phyloP scores from a whole-genome alignment of 2,888 invertebrate species.

The Noctua janthe region DNA sequence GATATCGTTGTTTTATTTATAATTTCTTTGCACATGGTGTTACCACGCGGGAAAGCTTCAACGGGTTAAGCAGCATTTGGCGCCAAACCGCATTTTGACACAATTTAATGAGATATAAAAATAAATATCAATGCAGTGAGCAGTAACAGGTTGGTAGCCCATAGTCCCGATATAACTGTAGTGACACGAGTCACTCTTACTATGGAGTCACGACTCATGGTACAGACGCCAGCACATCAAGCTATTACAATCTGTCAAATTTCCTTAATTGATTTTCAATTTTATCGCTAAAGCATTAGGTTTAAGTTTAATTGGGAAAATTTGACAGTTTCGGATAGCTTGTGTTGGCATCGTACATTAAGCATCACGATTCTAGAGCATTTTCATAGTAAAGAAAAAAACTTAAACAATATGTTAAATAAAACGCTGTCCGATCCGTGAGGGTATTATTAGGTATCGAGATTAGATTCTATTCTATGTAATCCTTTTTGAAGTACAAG shows the following conservation, averaged over 20 bases:
- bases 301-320: not conserved
- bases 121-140: slow-evolving; percentile 23
- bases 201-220: not conserved
- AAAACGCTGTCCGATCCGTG: too few species aligned
- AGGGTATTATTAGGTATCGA: too few species aligned
- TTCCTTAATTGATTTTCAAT: not conserved
- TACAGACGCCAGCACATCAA: not conserved
- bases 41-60: not conserved
- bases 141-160: slow-evolving; percentile 52
- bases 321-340: not conserved
- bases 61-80: slow-evolving; percentile 4
- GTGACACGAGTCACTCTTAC: not conserved
- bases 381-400: not conserved
- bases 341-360: too few species aligned
- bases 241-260: not conserved
- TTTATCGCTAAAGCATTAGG: not conserved
- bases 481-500: too few species aligned
- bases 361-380: slow-evolving; percentile 4
- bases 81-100: slow-evolving; percentile 40
- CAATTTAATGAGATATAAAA: slow-evolving; percentile 37
- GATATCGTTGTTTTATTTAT: not conserved
- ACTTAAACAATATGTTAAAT: not conserved
- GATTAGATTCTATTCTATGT: too few species aligned
- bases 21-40: not conserved
- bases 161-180: not conserved